Evolutionary conservation across 2,797 vertebrate genomes (phyloP).

Genomic region (Trachurus trachurus): DNA sequence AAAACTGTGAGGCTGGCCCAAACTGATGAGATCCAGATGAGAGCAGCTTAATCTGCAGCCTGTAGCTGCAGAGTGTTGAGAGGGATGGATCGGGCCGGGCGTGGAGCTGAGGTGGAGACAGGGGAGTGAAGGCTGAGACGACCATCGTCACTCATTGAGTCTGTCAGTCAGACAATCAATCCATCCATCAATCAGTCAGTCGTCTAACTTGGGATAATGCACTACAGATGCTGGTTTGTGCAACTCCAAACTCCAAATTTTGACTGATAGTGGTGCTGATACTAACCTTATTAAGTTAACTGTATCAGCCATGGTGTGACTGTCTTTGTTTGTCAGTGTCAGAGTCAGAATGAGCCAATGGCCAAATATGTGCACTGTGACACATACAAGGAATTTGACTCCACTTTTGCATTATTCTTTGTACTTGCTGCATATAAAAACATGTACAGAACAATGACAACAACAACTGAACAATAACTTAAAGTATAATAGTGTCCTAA

Average conservation of each 20-base stretch:
- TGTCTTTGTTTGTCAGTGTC: too few species aligned
- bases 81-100: constrained; percentile 48
- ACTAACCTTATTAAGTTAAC: background rate
- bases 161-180: constrained; percentile 47
- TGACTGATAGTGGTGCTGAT: background rate
- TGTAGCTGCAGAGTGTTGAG: constrained; percentile 58
- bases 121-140: constrained; percentile 42
- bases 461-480: too few species aligned
- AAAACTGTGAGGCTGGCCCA: constrained; percentile 55
- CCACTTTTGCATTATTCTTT: too few species aligned
- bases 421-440: too few species aligned
- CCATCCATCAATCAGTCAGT: constrained; percentile 32
- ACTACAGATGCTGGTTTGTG: constrained; percentile 51
- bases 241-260: background rate
- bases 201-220: constrained; percentile 31
- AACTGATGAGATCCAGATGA: constrained; percentile 83
- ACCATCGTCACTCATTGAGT: constrained; percentile 53
- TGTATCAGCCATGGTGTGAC: too few species aligned
- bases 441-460: too few species aligned
- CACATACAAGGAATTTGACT: too few species aligned
- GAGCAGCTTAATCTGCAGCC: constrained; percentile 70
- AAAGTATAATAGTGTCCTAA: too few species aligned
- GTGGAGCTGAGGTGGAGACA: constrained; percentile 54
- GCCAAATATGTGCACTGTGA: too few species aligned
- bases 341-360: too few species aligned